Evolutionary conservation across 1,140 invertebrate genomes (phyloP), one percentile per base, ranked within the genome.

Genomic region (Tachypleus tridentatus): DNA sequence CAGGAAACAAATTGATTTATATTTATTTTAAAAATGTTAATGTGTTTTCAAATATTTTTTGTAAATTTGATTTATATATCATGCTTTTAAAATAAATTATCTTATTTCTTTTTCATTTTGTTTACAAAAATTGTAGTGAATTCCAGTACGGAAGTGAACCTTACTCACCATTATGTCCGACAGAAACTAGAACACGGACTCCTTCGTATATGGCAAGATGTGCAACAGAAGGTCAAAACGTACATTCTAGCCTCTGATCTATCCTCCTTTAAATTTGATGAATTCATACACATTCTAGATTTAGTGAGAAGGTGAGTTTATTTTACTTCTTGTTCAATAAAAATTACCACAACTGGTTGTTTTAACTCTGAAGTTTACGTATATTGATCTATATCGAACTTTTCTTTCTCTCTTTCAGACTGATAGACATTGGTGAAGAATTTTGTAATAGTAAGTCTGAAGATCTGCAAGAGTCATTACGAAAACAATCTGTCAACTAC

Each of bases 171-270:
- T 9, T 72, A 71, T 51, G 86, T 93, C 3, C 83, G 84, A 69
- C 88, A 95, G 74, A 97, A 97, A 76, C 79, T 98, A 63, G 86
- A 92, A 70, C 87, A 87, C 68, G 93, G 93, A 7, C 79, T 91
- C 61, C 79, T 83, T 3, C 82, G 91, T 68, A 85, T 98, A 60
- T 98, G 94, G 94, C 87, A 92, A 69, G 95, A 98, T 71, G 87
- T 97, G 0, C 90, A 97, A 75, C 87, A 87, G 4, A 96, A 97
- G 80, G 86, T 97, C 4, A 87, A 85, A 3, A 82, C 82, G 49
- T 88, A 90, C 70, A 76, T 94, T 11, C 81, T 86, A 4, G 85
- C 84, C 57, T 85, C 85, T 4, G 86, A 91, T 71, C 76, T 93
- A n/a, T 84, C 86, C 3, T 80, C 83, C 60, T 92, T 90, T 74